Percentiles rank a stretch among this genome's conserved stretches.
Conservation (phyloP, 2,888 invertebrate genomes). For the Tetranychus piercei region DNA sequence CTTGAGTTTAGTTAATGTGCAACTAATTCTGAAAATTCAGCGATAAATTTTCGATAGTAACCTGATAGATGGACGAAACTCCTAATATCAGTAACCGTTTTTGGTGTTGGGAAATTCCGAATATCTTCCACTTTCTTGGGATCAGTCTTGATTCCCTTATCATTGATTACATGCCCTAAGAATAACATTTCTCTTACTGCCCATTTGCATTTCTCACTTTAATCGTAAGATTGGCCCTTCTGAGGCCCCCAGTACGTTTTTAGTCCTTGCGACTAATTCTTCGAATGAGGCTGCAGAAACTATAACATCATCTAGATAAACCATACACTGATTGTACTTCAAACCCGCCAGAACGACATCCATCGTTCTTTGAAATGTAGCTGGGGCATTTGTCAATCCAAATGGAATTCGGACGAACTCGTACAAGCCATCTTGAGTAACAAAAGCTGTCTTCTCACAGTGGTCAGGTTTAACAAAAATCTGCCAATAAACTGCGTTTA, state of each 20-base stretch:
- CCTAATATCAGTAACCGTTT: constrained; percentile 6
- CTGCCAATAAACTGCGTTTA: constrained; percentile 13
- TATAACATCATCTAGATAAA: constrained; percentile 17
- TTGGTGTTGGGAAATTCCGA: constrained; percentile 14
- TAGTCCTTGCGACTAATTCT: background rate
- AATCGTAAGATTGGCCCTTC: background rate
- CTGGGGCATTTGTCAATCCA: constrained; percentile 15
- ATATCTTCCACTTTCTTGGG: constrained; percentile 13
- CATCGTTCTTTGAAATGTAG: constrained; percentile 11
- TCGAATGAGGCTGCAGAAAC: constrained; percentile 5
- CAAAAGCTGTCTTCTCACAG: constrained; percentile 10
- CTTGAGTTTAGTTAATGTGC: background rate
- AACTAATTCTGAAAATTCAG: background rate
- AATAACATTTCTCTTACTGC: background rate
- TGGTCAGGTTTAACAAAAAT: background rate
- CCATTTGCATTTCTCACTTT: constrained; percentile 15
- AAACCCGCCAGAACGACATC: constrained; percentile 1
- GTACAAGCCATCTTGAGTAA: constrained; percentile 12
- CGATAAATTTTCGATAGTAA: constrained; percentile 12
- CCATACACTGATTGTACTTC: background rate
- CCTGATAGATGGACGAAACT: background rate
- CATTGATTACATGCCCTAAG: constrained; percentile 11
- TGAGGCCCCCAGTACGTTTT: background rate
- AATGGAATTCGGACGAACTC: constrained; percentile 8
- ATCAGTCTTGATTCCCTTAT: constrained; percentile 9